Base-by-base conservation (phyloP, 2,888 invertebrate genomes). In the Parthenolecanium corni region DNA sequence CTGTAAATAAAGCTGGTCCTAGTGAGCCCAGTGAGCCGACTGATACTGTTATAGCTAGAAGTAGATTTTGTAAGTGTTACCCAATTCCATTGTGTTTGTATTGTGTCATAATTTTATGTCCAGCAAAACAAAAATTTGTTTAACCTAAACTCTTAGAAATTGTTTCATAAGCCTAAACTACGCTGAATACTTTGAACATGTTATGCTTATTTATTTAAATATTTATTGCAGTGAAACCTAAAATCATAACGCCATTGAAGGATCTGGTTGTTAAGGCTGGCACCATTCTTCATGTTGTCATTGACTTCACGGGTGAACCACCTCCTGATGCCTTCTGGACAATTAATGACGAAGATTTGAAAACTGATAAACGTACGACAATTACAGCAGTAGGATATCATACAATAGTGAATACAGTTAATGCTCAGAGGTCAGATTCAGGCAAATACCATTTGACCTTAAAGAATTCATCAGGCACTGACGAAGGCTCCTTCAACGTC, bases 11-110 rank as follows among this genome's bases (percentile, higher is more conserved):
- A 71, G 94, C 92, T 64, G 98, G 98, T 49, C 88, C 90, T 71
- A 93, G 96, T 56, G 93, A 95, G 73, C 95, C 95, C 3, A 93
- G 93, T 52, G 90, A 91, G 70, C 85, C 91, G 47, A 90, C 91
- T n/a, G 91, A 91, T 72, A 77, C 87, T 67, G 83, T 92, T 66
- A 87, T 84, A 64, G 88, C 87, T 58, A 89, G 89, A 72, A 85
- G 90, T 68, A 82, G 92, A 72, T 88, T 84, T 72, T 73, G 81
- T 82, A 74, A 79, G 79, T 73, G 18, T 23, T 31, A 31, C 31
- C 31, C 5, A 31, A 31, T 44, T 44, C 44, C 44, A 44, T 6
- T 12, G 3, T 18, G 44, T 44, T 6, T 21, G 18, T 21, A n/a
- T 1, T 40, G 9, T 4, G 40, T n/a, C 9, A 18, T 6, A n/a